Percentiles rank a stretch among this genome's conserved stretches.
These are phyloP conservation scores for Drosophila erecta DNA, from an alignment of 1,140 invertebrate species.

Conservation along the genomic window DNA sequence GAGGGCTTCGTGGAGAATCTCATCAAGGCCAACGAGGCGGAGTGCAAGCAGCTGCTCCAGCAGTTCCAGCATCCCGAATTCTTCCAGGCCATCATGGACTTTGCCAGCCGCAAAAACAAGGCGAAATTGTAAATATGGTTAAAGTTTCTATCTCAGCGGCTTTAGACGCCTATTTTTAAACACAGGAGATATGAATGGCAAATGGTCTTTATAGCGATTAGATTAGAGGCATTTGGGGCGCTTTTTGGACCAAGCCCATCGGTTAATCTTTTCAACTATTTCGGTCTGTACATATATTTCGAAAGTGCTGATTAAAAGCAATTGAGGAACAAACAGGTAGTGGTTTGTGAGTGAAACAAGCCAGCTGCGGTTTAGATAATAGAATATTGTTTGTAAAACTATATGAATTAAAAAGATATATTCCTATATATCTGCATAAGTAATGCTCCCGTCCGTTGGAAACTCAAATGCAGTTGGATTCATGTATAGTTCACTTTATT, in stretches of 20 bases:
- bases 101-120: constrained; percentile 62
- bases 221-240: neutral
- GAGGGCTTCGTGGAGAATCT: constrained; percentile 41
- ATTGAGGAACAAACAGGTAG: neutral
- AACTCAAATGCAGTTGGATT: constrained; percentile 9
- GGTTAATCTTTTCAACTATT: neutral
- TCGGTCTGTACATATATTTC: neutral
- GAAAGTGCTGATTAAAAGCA: neutral
- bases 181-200: neutral
- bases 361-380: neutral
- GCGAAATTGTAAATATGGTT: constrained; percentile 53
- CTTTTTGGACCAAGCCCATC: neutral
- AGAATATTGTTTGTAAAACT: neutral
- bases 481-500: constrained; percentile 52
- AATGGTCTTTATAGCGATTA: neutral
- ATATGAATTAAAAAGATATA: too few species aligned
- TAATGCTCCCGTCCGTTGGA: neutral
- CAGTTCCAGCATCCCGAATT: constrained; percentile 60
- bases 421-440: neutral
- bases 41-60: constrained; percentile 47
- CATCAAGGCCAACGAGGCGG: constrained; percentile 46
- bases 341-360: neutral
- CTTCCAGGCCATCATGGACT: constrained; percentile 61
- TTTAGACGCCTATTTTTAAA: neutral
- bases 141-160: neutral